phyloP scores from a whole-genome alignment of 2,888 invertebrate genomes.

The Habroteleia sp. region DNA sequence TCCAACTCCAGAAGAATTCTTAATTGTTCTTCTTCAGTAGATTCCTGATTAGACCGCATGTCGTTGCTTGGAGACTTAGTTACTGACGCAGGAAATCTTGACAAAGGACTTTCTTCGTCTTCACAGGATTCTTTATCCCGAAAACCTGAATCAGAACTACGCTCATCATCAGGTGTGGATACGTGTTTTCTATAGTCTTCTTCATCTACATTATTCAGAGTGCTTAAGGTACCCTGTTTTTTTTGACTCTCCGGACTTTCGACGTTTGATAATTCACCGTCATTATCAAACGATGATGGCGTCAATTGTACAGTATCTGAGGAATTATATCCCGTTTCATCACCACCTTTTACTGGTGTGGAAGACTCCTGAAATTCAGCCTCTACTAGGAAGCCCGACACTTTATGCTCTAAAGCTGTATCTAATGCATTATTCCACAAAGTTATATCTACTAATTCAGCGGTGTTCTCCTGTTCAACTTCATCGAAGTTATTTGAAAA shows the following conservation, averaged over 20 bases:
- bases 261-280: constrained; percentile 71
- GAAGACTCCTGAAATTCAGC: constrained; percentile 68
- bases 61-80: constrained; percentile 32
- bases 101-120: constrained; percentile 76
- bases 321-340: constrained; percentile 65
- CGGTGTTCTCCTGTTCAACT: constrained; percentile 45
- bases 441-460: constrained; percentile 69
- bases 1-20: constrained; percentile 77
- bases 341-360: constrained; percentile 42
- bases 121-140: constrained; percentile 81
- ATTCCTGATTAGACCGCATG: constrained; percentile 56
- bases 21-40: constrained; percentile 77
- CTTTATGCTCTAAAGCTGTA: constrained; percentile 72
- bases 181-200: constrained; percentile 80
- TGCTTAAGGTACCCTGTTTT: constrained; percentile 61
- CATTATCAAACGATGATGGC: constrained; percentile 71
- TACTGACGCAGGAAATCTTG: constrained; percentile 64
- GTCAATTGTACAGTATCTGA: constrained; percentile 68
- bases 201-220: constrained; percentile 69
- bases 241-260: constrained; percentile 70
- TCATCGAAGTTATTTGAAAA: constrained; percentile 67
- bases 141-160: constrained; percentile 82
- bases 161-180: constrained; percentile 82
- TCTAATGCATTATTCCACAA: constrained; percentile 76
- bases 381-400: constrained; percentile 69